A percentile compares a stretch with the other conserved stretches of the same genome.
Conservation (phyloP, 2,113 vertebrate genomes). For the Micronycteris hirsuta region DNA sequence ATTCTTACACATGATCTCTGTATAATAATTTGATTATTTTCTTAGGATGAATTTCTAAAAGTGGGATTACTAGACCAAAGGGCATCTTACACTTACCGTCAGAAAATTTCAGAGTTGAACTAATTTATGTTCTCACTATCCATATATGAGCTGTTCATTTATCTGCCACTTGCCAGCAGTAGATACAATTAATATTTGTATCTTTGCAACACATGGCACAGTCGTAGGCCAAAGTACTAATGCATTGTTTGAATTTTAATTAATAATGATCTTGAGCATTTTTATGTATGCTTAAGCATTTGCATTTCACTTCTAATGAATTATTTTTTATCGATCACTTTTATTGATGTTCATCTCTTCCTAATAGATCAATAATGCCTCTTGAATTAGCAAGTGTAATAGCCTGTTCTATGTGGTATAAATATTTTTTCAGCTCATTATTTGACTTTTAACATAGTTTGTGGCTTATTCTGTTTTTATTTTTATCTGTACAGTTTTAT, state of each 20-base stretch:
- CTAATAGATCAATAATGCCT: background rate
- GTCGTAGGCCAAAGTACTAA: background rate
- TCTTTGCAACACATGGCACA: background rate
- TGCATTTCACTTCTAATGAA: constrained; percentile 6
- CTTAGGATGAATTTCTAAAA: background rate
- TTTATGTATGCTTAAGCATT: background rate
- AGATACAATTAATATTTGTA: background rate
- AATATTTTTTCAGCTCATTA: background rate
- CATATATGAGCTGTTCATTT: background rate
- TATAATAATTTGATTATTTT: background rate
- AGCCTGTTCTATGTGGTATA: background rate
- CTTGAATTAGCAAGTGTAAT: background rate
- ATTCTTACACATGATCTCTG: background rate
- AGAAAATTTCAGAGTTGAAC: background rate
- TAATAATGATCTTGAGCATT: background rate
- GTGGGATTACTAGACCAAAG: background rate
- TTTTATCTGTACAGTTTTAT: background rate
- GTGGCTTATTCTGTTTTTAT: background rate
- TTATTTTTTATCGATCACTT: background rate
- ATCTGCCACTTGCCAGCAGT: background rate
- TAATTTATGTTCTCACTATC: background rate
- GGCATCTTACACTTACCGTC: background rate
- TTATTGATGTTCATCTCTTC: constrained; percentile 7
- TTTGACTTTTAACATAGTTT: background rate
- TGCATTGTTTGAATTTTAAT: background rate